These are phyloP conservation scores for Recurvirostra avosetta DNA, from an alignment of 2,113 vertebrate genomes.

Conservation along the genomic window DNA sequence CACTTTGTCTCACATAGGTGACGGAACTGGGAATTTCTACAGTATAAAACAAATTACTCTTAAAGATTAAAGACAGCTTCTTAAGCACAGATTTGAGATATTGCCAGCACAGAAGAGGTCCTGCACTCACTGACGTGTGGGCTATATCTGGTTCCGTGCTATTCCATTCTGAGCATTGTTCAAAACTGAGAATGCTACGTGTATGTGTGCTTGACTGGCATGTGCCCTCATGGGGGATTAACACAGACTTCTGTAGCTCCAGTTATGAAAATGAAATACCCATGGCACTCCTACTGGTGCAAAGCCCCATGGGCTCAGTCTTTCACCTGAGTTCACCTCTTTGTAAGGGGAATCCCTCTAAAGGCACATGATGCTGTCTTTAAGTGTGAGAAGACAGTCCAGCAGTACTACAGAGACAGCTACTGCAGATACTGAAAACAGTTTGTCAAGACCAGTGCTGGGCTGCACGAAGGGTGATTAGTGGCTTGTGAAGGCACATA, in stretches of 20 bases:
- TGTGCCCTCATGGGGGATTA: neutral
- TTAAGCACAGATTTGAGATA: neutral
- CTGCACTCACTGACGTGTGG: rapidly evolving
- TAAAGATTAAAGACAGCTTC: neutral
- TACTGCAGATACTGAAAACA: neutral
- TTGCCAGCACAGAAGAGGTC: neutral
- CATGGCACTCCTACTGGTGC: neutral
- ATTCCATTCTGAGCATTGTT: neutral
- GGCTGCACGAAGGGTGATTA: neutral
- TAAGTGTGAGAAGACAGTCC: neutral
- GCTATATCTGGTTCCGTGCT: neutral
- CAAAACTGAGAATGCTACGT: neutral
- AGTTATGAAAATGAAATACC: neutral
- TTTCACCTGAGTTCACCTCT: neutral
- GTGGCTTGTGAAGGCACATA: neutral
- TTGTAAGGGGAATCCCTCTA: neutral
- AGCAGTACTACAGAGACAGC: rapidly evolving
- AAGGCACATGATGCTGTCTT: neutral
- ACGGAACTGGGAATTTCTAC: neutral
- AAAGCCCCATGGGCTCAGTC: neutral
- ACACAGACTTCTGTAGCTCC: neutral
- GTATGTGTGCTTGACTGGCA: rapidly evolving
- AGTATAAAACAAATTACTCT: neutral
- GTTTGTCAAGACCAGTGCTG: neutral
- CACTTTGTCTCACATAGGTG: neutral